These are phyloP conservation scores for Ptychochromis oligacanthus DNA, from an alignment of 2,113 vertebrate species.

Conservation along the genomic window DNA sequence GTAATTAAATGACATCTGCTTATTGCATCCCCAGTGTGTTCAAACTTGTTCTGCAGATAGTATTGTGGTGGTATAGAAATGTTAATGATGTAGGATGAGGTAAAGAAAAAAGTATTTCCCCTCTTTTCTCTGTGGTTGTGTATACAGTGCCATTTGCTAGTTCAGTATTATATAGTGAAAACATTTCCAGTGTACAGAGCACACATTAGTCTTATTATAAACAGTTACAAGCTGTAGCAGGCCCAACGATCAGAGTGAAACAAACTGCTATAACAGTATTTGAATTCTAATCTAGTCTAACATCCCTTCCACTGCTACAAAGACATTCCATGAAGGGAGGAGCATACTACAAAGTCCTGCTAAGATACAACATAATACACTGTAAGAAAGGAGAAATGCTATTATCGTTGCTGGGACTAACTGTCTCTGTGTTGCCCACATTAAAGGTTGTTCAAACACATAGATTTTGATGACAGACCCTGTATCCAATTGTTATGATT, in stretches of 20 bases:
- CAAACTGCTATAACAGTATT: neutral
- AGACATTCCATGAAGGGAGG: neutral
- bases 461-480: neutral
- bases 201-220: neutral
- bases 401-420: neutral
- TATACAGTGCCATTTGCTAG: neutral
- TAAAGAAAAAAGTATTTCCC: neutral
- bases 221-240: conserved; percentile 1
- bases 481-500: conserved; percentile 10
- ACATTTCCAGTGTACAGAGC: neutral
- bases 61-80: neutral
- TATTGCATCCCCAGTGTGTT: neutral
- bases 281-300: neutral
- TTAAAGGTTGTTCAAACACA: conserved; percentile 17
- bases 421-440: conserved; percentile 8
- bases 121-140: neutral
- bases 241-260: neutral
- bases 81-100: neutral
- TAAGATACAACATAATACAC: neutral
- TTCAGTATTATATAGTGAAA: neutral
- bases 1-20: neutral
- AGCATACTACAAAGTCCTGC: neutral
- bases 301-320: conserved; percentile 1
- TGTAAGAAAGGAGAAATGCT: neutral
- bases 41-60: conserved; percentile 7